Conservation (phyloP, 2,888 invertebrate genomes). For the Nomada flava region DNA sequence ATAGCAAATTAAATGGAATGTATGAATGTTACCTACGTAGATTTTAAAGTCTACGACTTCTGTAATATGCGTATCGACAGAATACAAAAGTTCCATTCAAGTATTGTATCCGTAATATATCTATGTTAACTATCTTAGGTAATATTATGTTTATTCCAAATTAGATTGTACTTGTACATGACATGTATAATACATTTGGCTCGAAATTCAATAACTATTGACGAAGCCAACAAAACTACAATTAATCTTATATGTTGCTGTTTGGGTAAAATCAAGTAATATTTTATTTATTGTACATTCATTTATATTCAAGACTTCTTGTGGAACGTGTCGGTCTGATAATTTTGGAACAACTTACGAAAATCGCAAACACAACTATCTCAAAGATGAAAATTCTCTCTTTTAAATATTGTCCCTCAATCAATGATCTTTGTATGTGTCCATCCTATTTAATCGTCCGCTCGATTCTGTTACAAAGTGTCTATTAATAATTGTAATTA, state of each 20-base stretch:
- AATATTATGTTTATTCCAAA: constrained; percentile 66
- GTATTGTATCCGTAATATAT: constrained; percentile 65
- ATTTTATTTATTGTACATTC: constrained; percentile 68
- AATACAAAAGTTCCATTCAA: constrained; percentile 68
- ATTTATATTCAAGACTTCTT: constrained; percentile 58
- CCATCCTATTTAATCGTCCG: constrained; percentile 81
- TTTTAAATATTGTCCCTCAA: constrained; percentile 65
- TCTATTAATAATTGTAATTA: constrained; percentile 81
- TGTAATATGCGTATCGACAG: constrained; percentile 61
- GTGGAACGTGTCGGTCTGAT: constrained; percentile 75
- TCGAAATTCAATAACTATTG: constrained; percentile 47
- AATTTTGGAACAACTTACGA: constrained; percentile 75
- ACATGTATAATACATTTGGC: constrained; percentile 54
- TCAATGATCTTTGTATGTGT: constrained; percentile 78
- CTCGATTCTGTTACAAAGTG: constrained; percentile 80
- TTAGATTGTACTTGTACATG: constrained; percentile 60
- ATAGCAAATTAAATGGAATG: constrained; percentile 68
- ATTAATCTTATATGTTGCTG: constrained; percentile 61
- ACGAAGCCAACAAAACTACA: constrained; percentile 39
- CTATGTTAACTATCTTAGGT: constrained; percentile 66
- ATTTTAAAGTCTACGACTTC: constrained; percentile 45
- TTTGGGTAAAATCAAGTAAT: constrained; percentile 70
- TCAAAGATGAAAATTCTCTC: constrained; percentile 60
- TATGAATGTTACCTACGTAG: constrained; percentile 65
- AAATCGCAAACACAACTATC: constrained; percentile 59